These are phyloP conservation scores for Tragelaphus imberbis DNA, from an alignment of 2,113 vertebrate species.

Conservation along the genomic window DNA sequence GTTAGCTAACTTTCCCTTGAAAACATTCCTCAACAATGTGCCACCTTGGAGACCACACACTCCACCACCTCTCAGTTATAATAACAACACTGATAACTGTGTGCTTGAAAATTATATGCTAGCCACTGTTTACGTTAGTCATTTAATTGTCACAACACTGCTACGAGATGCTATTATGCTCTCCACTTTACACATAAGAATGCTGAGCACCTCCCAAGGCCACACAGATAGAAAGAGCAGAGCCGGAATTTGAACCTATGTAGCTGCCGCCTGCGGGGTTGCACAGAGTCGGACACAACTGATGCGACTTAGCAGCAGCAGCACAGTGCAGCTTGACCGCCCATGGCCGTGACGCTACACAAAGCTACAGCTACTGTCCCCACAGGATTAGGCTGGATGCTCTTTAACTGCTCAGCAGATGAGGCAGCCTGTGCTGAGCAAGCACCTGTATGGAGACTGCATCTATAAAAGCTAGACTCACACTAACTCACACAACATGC, in stretches of 20 bases:
- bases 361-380: background rate
- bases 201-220: background rate
- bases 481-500: background rate
- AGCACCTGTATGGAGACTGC: background rate
- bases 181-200: background rate
- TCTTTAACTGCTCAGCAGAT: background rate
- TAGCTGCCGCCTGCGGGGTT: no score
- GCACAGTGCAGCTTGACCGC: background rate
- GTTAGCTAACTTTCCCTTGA: background rate
- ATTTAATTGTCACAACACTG: background rate
- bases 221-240: rapidly evolving
- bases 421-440: background rate
- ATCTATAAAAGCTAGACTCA: background rate
- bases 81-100: background rate
- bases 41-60: no score
- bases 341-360: background rate
- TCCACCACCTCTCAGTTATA: no score
- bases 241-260: background rate
- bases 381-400: background rate
- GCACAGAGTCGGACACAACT: no score
- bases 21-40: background rate
- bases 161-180: background rate
- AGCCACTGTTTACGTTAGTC: background rate
- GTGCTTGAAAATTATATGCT: background rate
- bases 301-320: no score